A percentile compares a stretch with the other conserved stretches of the same genome.
These are phyloP conservation scores for Mesembrinibis cayennensis DNA, from an alignment of 2,113 vertebrate genomes.

Conservation along the genomic window DNA sequence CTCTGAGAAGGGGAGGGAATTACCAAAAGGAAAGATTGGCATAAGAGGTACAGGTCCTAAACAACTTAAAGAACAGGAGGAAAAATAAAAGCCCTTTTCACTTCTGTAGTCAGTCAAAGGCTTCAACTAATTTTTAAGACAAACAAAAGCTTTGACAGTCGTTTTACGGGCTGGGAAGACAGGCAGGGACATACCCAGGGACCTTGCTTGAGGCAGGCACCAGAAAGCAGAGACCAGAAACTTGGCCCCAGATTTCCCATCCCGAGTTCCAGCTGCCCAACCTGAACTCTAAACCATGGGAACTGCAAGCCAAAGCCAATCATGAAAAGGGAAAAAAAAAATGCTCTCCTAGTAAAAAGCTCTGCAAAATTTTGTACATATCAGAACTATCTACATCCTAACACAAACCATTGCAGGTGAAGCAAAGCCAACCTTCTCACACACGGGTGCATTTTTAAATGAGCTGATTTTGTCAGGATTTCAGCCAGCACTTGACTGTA, in stretches of 20 bases:
- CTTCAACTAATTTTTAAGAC: neutral
- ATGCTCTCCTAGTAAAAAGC: neutral
- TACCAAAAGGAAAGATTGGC: neutral
- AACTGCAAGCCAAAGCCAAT: neutral
- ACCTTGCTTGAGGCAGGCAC: neutral
- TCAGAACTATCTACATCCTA: neutral
- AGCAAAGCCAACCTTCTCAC: neutral
- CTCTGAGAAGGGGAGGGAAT: neutral
- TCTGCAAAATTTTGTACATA: neutral
- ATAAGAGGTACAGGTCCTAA: neutral
- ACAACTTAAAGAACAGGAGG: neutral
- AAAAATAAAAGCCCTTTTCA: neutral
- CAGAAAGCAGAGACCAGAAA: neutral
- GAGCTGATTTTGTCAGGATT: neutral
- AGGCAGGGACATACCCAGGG: neutral
- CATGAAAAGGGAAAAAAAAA: neutral
- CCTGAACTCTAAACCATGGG: neutral
- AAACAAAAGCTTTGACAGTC: neutral
- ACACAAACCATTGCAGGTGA: neutral
- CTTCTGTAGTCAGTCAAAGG: neutral
- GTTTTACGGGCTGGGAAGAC: neutral
- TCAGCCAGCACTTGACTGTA: neutral
- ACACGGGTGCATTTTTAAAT: neutral
- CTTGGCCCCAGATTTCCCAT: neutral
- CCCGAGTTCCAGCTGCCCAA: neutral